Percentiles rank a stretch among this genome's conserved stretches.
These are phyloP conservation scores for Himalopsyche phryganea DNA, from an alignment of 1,140 invertebrate genomes.

Conservation along the genomic window DNA sequence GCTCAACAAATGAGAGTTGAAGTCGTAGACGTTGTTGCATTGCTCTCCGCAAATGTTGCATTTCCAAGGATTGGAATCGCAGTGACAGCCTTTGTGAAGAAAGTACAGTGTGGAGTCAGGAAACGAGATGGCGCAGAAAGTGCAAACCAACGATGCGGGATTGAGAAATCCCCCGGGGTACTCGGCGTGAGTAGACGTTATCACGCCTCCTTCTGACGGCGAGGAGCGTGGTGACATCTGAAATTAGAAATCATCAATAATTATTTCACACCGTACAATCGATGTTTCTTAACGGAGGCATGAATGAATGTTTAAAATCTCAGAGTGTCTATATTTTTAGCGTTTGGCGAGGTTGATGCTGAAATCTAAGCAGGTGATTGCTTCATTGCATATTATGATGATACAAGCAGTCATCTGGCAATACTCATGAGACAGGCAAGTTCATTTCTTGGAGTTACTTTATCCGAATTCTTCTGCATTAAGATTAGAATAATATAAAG, in stretches of 20 bases:
- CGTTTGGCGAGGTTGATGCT: no score
- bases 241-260: constrained; percentile 5
- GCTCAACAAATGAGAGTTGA: constrained; percentile 92
- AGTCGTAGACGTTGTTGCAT: constrained; percentile 91
- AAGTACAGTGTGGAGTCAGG: constrained; percentile 94
- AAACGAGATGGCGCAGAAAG: constrained; percentile 91
- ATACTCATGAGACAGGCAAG: no score
- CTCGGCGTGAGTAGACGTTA: constrained; percentile 61
- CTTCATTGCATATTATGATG: no score
- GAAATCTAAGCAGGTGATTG: no score
- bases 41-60: constrained; percentile 96
- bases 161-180: constrained; percentile 48
- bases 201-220: constrained; percentile 61
- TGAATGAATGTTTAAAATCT: no score
- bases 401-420: no score
- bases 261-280: no score
- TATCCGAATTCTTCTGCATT: no score
- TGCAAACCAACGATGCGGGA: constrained; percentile 63
- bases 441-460: no score
- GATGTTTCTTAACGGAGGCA: no score
- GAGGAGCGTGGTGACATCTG: constrained; percentile 49
- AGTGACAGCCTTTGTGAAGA: constrained; percentile 95
- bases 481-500: no score
- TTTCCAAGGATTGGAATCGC: constrained; percentile 94
- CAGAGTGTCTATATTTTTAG: no score